Base-by-base conservation (phyloP, 1,140 invertebrate genomes). In the Heliconius eleuchia region DNA sequence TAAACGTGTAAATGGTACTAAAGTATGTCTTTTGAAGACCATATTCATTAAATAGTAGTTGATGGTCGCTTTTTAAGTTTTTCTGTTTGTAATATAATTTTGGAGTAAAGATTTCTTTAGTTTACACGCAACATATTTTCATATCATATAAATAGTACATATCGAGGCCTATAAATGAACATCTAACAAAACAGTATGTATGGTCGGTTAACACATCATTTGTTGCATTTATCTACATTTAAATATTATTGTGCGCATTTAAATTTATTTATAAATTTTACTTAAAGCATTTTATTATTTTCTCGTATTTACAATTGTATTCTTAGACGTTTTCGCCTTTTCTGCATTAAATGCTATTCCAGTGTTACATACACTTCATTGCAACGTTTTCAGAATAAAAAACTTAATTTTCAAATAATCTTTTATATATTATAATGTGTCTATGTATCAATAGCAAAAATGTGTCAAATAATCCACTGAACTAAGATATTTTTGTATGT, bases 1-100 rank as follows among this genome's bases (percentile, higher is more conserved):
- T 66, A 66, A 66, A 66, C 13, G 60, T 66, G n/a, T 66, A 66
- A 66, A 66, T 66, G 60, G 60, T 66, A 66, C 60, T 66, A 18
- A 23, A 66, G 23, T 66, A 66, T 66, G 60, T 66, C 60, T 66
- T 66, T 66, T 66, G 60, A 66, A 66, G 60, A 66, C 60, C 27
- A 30, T 66, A 30, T 66, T 66, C 13, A 30, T 66, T 66, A 66
- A 66, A 16, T 66, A 66, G 23, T 66, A 66, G n/a, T 30, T 27
- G 60, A 66, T 27, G 60, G 27, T 66, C 57, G 9, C 11, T 30
- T 3, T 66, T 60, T 72, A 37, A 72, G 71, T 39, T 71, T 37
- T 39, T 71, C 34, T 34, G n/a, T 30, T 71, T n/a, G 55, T 60
- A 23, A 27, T 23, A 60, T 27, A 23, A 60, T 66, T 66, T 16